Percentiles rank a stretch among this genome's conserved stretches.
Evolutionary conservation across 2,113 vertebrate genomes (phyloP).

Genomic region (Benitochromis conjunctus): DNA sequence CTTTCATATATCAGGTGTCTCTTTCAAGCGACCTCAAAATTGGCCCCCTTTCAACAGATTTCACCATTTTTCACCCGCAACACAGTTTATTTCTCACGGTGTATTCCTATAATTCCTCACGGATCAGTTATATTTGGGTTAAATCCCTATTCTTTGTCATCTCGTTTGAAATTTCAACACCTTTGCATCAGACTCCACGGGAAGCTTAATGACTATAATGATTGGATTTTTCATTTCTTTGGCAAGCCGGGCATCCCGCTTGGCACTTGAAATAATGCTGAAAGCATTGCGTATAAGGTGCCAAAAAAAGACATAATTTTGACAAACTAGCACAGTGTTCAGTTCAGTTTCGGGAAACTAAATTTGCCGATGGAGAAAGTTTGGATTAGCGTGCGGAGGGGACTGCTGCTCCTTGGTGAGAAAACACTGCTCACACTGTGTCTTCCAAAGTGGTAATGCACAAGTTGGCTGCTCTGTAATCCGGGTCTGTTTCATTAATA

Average conservation of each 20-base stretch:
- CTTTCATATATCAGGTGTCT: not conserved
- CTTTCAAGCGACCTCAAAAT: not conserved
- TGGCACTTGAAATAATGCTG: not conserved
- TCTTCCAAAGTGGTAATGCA: not conserved
- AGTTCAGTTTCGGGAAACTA: not conserved
- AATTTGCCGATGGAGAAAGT: slow-evolving; percentile 33
- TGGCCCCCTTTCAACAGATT: not conserved
- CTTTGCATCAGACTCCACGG: not conserved
- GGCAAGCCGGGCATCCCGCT: not conserved
- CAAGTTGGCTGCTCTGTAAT: slow-evolving; percentile 12
- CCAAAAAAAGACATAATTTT: slow-evolving; percentile 10
- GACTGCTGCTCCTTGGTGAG: slow-evolving; percentile 1
- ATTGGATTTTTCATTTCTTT: slow-evolving; percentile 27
- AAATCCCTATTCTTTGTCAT: slow-evolving; percentile 27
- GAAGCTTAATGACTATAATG: slow-evolving; percentile 8
- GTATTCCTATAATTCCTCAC: slow-evolving; percentile 11
- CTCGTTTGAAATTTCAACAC: slow-evolving; percentile 15
- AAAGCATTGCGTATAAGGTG: slow-evolving; percentile 7
- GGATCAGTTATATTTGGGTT: slow-evolving; percentile 14
- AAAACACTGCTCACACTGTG: slow-evolving; percentile 49
- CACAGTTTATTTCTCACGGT: not conserved
- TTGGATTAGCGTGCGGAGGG: slow-evolving; percentile 16
- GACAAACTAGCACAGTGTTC: slow-evolving; percentile 12
- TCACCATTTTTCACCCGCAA: not conserved
- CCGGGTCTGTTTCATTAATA: slow-evolving; percentile 21